These are phyloP conservation scores for Nesogale talazaci DNA, from an alignment of 2,113 vertebrate genomes.

Conservation along the genomic window DNA sequence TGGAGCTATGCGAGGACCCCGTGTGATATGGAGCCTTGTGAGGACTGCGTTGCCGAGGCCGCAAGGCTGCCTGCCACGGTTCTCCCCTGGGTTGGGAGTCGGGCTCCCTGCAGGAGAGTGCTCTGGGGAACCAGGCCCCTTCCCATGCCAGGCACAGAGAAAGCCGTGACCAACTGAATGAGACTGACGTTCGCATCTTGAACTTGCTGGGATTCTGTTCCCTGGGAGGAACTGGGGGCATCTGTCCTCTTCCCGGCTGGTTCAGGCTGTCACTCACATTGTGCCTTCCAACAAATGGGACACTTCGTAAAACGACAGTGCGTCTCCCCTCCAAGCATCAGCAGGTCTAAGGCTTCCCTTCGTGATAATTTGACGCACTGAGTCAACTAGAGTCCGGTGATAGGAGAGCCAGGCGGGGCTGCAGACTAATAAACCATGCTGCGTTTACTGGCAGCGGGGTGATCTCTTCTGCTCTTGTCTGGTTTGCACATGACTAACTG, in stretches of 20 bases:
- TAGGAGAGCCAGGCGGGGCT: not conserved
- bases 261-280: not conserved
- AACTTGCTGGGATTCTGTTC: not conserved
- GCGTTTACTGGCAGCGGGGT: not conserved
- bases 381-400: conserved; percentile 26
- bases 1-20: not conserved
- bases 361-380: not conserved
- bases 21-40: not conserved
- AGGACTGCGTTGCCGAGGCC: not conserved
- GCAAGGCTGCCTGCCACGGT: no score
- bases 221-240: not conserved
- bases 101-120: not conserved
- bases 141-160: not conserved
- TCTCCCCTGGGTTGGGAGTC: no score
- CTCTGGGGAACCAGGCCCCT: rapidly evolving
- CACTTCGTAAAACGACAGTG: not conserved
- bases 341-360: not conserved
- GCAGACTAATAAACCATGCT: not conserved
- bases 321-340: not conserved
- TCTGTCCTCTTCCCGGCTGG: not conserved
- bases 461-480: not conserved
- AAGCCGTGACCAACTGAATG: not conserved
- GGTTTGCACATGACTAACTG: conserved; percentile 41
- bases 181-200: not conserved
- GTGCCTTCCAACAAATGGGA: not conserved